A percentile compares a stretch with the other conserved stretches of the same genome.
These are phyloP conservation scores for Numenius arquata DNA, from an alignment of 2,113 vertebrate genomes.

Conservation along the genomic window DNA sequence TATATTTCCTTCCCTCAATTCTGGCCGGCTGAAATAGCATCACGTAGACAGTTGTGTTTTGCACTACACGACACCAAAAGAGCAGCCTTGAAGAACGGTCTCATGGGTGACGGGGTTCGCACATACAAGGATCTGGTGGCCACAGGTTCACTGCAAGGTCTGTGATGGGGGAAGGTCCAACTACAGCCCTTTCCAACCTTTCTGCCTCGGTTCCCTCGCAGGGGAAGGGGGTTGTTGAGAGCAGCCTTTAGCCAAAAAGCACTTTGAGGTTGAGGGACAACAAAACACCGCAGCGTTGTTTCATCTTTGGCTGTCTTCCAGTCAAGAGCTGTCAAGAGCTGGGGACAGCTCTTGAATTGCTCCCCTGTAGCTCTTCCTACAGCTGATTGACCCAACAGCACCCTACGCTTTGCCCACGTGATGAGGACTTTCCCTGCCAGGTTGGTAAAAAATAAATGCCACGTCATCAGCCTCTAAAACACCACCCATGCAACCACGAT, in stretches of 20 bases:
- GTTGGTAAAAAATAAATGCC: not conserved
- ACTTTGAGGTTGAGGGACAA: not conserved
- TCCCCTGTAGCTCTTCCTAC: not conserved
- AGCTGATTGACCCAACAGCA: not conserved
- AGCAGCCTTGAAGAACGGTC: not conserved
- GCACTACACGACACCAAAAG: not conserved
- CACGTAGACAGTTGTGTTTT: not conserved
- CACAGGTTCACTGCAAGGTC: not conserved
- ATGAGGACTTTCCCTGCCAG: not conserved
- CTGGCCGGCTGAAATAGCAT: not conserved
- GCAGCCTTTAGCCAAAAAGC: not conserved
- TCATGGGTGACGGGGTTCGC: accelerated
- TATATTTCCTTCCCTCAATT: constrained; percentile 51
- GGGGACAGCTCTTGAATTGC: not conserved
- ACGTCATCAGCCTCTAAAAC: not conserved
- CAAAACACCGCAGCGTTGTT: not conserved
- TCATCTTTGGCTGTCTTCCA: not conserved
- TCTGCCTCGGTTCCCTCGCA: not conserved
- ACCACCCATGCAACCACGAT: not conserved
- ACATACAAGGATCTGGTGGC: not conserved
- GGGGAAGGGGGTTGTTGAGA: not conserved
- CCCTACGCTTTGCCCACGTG: accelerated
- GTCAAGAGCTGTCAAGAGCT: too few species aligned
- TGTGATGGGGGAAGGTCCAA: accelerated
- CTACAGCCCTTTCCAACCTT: not conserved